A percentile compares a stretch with the other conserved stretches of the same genome.
Evolutionary conservation across 1,140 invertebrate species (phyloP).

Genomic region (Lepidurus packardi): DNA sequence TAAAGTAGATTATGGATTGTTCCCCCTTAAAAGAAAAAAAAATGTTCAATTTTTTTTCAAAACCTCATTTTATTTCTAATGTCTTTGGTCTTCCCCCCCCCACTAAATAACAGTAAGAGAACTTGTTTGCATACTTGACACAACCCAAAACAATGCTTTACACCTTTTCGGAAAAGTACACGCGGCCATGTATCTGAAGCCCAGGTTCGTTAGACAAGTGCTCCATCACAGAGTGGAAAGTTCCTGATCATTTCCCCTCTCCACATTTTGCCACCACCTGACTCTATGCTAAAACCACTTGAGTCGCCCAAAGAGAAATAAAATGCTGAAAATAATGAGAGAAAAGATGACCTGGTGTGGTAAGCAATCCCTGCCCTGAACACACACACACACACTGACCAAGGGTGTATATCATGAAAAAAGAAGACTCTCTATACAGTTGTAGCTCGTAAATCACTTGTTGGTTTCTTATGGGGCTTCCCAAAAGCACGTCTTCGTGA

Average conservation of each 20-base stretch:
- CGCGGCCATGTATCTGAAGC: neutral
- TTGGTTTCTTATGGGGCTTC: no score
- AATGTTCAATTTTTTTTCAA: neutral
- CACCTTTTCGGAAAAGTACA: neutral
- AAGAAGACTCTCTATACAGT: neutral
- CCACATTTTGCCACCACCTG: neutral
- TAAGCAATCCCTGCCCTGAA: no score
- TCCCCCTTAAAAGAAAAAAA: neutral
- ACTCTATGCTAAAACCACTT: neutral
- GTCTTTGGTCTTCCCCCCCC: neutral
- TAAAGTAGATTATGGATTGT: slow-evolving; percentile 22
- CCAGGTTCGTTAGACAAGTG: slow-evolving; percentile 8
- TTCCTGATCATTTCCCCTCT: neutral
- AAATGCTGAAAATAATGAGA: no score
- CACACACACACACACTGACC: no score
- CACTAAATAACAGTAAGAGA: neutral
- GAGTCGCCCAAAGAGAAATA: neutral
- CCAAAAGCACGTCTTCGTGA: no score
- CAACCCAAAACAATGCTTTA: slow-evolving; percentile 10
- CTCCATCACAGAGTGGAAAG: slow-evolving; percentile 5
- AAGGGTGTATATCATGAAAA: neutral
- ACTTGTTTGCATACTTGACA: neutral
- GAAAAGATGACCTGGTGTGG: no score
- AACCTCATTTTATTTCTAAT: neutral
- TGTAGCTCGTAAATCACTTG: neutral